Evolutionary conservation across 1,140 invertebrate species (phyloP).

Genomic region (Pseudomyrmex pallidus): DNA sequence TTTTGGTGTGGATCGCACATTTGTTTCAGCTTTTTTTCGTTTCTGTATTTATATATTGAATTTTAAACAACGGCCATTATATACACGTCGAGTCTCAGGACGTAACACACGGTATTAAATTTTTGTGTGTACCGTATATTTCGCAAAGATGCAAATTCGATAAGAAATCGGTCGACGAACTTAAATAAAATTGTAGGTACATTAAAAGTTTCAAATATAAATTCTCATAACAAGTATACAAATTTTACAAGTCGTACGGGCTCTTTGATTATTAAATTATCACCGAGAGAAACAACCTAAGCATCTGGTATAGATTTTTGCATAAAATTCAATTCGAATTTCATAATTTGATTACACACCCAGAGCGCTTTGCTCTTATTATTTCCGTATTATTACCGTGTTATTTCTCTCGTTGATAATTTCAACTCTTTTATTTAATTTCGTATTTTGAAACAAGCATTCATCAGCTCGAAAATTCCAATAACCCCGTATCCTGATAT

Average conservation of each 20-base stretch:
- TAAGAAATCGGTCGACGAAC: not conserved
- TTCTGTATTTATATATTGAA: not conserved
- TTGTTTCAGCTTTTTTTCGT: not conserved
- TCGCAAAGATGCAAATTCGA: not conserved
- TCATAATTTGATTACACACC: too few species aligned
- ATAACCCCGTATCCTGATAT: slow-evolving; percentile 3
- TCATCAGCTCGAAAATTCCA: slow-evolving; percentile 1
- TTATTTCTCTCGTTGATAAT: not conserved
- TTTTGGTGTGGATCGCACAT: not conserved
- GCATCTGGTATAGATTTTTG: too few species aligned
- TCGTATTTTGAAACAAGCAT: slow-evolving; percentile 6
- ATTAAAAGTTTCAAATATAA: too few species aligned
- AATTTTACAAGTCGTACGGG: too few species aligned
- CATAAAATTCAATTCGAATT: too few species aligned
- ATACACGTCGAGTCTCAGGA: too few species aligned
- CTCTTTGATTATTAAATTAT: too few species aligned
- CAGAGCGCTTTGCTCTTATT: too few species aligned
- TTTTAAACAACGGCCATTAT: not conserved
- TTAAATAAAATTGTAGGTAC: not conserved
- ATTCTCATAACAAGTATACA: too few species aligned
- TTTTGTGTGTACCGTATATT: not conserved
- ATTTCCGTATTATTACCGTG: not conserved
- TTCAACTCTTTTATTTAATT: not conserved
- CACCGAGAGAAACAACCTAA: too few species aligned
- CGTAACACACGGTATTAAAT: too few species aligned